Percentiles rank a stretch among this genome's conserved stretches.
Evolutionary conservation across 2,797 vertebrate genomes (phyloP).

Genomic region (Philypnodon macrostomus): DNA sequence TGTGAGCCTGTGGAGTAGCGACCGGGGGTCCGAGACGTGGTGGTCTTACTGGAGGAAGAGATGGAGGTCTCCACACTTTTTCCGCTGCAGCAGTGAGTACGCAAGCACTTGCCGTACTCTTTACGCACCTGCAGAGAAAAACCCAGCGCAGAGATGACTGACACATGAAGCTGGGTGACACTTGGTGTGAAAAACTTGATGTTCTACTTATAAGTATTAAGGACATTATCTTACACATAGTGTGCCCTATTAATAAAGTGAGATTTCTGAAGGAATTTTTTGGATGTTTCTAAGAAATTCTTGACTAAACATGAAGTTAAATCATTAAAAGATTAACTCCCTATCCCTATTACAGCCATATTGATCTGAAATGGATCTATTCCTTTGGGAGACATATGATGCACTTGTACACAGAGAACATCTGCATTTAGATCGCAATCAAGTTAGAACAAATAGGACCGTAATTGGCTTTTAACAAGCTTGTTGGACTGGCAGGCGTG

Average conservation of each 20-base stretch:
- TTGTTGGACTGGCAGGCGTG: slow-evolving; percentile 68
- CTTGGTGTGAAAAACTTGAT: slow-evolving; percentile 7
- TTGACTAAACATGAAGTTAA: slow-evolving; percentile 36
- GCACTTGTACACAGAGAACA: slow-evolving; percentile 65
- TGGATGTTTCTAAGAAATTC: slow-evolving; percentile 23
- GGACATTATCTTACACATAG: slow-evolving; percentile 1
- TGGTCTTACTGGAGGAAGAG: slow-evolving; percentile 94
- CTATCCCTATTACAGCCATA: slow-evolving; percentile 26
- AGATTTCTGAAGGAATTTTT: neutral
- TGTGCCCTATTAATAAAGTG: slow-evolving; percentile 15
- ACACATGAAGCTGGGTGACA: neutral
- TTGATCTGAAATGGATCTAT: slow-evolving; percentile 43
- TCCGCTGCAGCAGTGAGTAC: slow-evolving; percentile 94
- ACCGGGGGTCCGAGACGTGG: slow-evolving; percentile 91
- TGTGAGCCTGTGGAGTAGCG: slow-evolving; percentile 97
- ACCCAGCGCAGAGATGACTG: neutral
- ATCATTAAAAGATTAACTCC: slow-evolving; percentile 57
- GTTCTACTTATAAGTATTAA: neutral
- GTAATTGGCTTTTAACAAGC: slow-evolving; percentile 82
- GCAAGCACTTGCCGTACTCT: slow-evolving; percentile 96
- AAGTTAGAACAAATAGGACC: slow-evolving; percentile 74
- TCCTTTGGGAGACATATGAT: slow-evolving; percentile 53
- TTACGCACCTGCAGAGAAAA: slow-evolving; percentile 86
- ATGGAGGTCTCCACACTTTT: slow-evolving; percentile 97
- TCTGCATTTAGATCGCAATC: slow-evolving; percentile 77